A percentile compares a stretch with the other conserved stretches of the same genome.
Evolutionary conservation across 2,113 vertebrate genomes (phyloP).

Genomic region (Elachura formosa): DNA sequence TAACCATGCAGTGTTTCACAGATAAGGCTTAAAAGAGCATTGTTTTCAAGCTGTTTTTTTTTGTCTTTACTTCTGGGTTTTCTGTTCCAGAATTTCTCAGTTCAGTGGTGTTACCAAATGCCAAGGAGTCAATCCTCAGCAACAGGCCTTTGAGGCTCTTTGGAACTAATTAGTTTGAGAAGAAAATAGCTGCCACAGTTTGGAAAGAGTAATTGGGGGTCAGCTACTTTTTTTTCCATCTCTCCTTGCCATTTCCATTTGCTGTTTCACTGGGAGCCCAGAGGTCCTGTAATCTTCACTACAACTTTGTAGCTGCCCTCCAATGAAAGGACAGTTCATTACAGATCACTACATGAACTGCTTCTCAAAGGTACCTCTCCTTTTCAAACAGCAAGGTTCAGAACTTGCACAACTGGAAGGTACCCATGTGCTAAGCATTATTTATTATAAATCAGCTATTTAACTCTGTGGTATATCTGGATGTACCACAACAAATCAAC

Average conservation of each 20-base stretch:
- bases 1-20: not conserved
- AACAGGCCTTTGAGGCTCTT: not conserved
- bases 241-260: not conserved
- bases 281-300: not conserved
- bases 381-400: not conserved
- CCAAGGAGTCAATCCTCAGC: not conserved
- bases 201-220: not conserved
- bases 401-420: not conserved
- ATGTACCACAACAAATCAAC: not conserved
- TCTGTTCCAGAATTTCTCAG: not conserved
- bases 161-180: not conserved
- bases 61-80: not conserved
- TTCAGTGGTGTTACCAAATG: not conserved
- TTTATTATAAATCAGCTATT: not conserved
- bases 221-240: not conserved
- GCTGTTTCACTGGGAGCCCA: not conserved
- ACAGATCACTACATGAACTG: fast-evolving
- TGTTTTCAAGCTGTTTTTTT: not conserved
- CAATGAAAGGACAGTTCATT: not conserved
- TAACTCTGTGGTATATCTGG: not conserved
- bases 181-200: not conserved
- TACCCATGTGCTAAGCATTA: fast-evolving
- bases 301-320: not conserved
- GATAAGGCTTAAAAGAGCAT: not conserved
- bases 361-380: not conserved